Conservation (phyloP, 1,140 invertebrate species). For the Arion vulgaris region DNA sequence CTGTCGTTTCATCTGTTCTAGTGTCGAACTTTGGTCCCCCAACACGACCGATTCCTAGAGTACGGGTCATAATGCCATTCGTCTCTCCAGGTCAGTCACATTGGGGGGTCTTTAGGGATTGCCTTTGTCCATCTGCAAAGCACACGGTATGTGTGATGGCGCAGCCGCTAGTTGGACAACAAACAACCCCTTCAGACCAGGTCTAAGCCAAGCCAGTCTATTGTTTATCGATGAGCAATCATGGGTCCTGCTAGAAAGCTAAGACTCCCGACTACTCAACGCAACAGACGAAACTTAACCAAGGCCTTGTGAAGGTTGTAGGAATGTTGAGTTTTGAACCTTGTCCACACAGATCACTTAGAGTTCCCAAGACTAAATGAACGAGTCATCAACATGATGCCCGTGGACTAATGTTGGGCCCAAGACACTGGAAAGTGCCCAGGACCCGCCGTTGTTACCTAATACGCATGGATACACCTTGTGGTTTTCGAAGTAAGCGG, state of each 20-base stretch:
- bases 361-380: conserved; percentile 2
- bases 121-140: conserved; percentile 4
- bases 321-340: not conserved
- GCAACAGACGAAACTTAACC: not conserved
- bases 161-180: conserved; percentile 27
- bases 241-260: not conserved
- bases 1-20: not conserved
- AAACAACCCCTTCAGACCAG: conserved; percentile 1
- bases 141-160: conserved; percentile 38
- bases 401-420: conserved; percentile 24
- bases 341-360: conserved; percentile 6
- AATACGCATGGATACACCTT: not conserved
- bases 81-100: conserved; percentile 20
- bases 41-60: conserved; percentile 26
- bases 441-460: conserved; percentile 13
- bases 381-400: conserved; percentile 14
- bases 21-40: conserved; percentile 11
- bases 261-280: not conserved
- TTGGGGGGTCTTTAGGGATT: conserved; percentile 14
- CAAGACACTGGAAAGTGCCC: conserved; percentile 22
- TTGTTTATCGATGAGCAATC: not conserved
- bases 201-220: conserved; percentile 1
- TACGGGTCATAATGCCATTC: conserved; percentile 13
- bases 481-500: conserved; percentile 22
- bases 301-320: conserved; percentile 2